These are phyloP conservation scores for Caracal caracal DNA, from an alignment of 2,113 vertebrate genomes.

Conservation along the genomic window DNA sequence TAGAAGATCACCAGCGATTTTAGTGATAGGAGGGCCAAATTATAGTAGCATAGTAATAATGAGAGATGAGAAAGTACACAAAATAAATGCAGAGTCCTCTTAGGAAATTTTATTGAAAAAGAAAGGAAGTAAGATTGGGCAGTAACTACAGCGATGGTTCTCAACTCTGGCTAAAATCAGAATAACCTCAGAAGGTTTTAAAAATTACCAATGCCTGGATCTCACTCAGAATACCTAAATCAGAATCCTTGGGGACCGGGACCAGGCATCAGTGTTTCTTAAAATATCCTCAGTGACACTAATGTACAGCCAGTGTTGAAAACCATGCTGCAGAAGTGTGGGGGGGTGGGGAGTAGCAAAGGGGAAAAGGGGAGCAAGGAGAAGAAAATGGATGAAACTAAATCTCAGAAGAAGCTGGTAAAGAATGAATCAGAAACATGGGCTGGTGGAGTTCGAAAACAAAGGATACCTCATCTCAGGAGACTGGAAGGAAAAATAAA, in stretches of 20 bases:
- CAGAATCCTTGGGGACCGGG: background rate
- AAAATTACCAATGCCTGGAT: background rate
- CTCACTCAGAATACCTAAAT: background rate
- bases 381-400: constrained; percentile 20
- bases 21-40: background rate
- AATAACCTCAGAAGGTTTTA: background rate
- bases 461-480: background rate
- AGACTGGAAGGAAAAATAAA: background rate
- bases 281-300: background rate
- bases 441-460: background rate
- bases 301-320: background rate
- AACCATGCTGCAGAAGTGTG: background rate
- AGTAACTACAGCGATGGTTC: background rate
- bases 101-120: background rate
- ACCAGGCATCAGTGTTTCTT: background rate
- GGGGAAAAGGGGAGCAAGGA: background rate
- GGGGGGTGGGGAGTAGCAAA: background rate
- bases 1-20: background rate
- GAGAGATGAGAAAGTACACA: background rate
- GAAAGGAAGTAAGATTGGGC: background rate
- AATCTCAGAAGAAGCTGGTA: background rate
- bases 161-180: constrained; percentile 5
- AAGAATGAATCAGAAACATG: background rate
- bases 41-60: background rate
- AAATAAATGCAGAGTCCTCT: background rate